These are phyloP conservation scores for Caenorhabditis parvicauda DNA, from an alignment of 2,888 invertebrate genomes.

Conservation along the genomic window DNA sequence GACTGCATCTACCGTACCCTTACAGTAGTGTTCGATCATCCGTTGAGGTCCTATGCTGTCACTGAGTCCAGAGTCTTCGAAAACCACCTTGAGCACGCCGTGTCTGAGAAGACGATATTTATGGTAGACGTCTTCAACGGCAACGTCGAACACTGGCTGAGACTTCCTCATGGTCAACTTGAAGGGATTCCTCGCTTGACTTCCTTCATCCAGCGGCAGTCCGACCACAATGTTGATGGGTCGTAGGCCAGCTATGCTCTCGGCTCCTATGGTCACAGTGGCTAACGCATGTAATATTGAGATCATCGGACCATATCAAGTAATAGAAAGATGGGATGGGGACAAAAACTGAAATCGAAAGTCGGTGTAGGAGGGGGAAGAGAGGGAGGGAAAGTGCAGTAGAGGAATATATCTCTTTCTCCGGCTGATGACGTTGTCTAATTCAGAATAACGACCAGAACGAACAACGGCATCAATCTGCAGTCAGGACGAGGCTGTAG, in stretches of 20 bases:
- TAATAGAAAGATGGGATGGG: conserved; percentile 1
- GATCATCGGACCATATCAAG: neutral
- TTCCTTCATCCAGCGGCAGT: conserved; percentile 46
- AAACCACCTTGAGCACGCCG: conserved; percentile 39
- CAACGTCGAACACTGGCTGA: conserved; percentile 59
- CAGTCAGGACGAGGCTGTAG: too few relatives aligned
- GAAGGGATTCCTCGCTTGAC: conserved; percentile 51
- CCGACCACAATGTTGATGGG: conserved; percentile 59
- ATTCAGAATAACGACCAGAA: too few relatives aligned
- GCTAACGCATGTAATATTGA: neutral
- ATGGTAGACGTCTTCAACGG: conserved; percentile 51
- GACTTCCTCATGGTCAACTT: conserved; percentile 49
- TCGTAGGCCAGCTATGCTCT: too few relatives aligned
- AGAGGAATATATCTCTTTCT: too few relatives aligned
- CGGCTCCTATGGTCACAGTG: neutral
- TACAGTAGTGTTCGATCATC: conserved; percentile 56
- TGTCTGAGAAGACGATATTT: conserved; percentile 32
- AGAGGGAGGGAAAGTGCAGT: too few relatives aligned
- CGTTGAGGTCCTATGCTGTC: conserved; percentile 58
- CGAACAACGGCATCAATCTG: too few relatives aligned
- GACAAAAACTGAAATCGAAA: too few relatives aligned
- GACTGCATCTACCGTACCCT: conserved; percentile 73
- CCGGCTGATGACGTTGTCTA: too few relatives aligned
- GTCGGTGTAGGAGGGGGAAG: too few relatives aligned
- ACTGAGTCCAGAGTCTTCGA: conserved; percentile 51